Base-by-base conservation (phyloP, 2,888 invertebrate species). In the Nymphalis polychloros region DNA sequence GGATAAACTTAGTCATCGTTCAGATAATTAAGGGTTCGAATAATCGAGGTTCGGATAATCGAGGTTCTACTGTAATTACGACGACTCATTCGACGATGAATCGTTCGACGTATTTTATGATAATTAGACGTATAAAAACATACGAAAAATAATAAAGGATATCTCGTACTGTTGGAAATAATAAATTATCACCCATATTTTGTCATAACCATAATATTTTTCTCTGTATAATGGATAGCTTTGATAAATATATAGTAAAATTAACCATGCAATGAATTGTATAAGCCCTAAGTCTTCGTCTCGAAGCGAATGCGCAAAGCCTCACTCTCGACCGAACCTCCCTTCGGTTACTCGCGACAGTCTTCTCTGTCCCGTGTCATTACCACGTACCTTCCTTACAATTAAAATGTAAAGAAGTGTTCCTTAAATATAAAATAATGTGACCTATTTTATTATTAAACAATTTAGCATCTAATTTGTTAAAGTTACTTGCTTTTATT, bases 261-360 rank as follows among this genome's bases (percentile, higher is more conserved):
- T 57, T 35, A 23, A 52, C 13, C 17, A 61, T 60, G 6, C 47
- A 72, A 41, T 70, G 67, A 73, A 75, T 64, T 73, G 83, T 61
- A 13, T 41, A 82, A 90, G 74, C 91, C 90, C 90, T 91, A 83
- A 55, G 35, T 63, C 73, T 76, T 76, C 71, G 78, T 78, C 79
- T 79, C 76, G 77, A 71, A 76, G 79, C 81, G 80, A 83, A 78
- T 89, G 89, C 91, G 91, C 87, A 83, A 78, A 83, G 77, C 83
- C 87, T 89, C 92, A 89, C 83, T 90, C 84, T 83, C 80, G 78
- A 76, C 74, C 80, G 77, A 82, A 83, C 88, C 81, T 84, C 80
- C 84, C 82, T 78, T 77, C 78, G 75, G 80, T 76, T 77, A 77
- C 80, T 79, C 71, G 68, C 74, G 71, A 67, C 63, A 68, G 67